These are phyloP conservation scores for Cuculus canorus DNA, from an alignment of 2,797 vertebrate species.

Conservation along the genomic window DNA sequence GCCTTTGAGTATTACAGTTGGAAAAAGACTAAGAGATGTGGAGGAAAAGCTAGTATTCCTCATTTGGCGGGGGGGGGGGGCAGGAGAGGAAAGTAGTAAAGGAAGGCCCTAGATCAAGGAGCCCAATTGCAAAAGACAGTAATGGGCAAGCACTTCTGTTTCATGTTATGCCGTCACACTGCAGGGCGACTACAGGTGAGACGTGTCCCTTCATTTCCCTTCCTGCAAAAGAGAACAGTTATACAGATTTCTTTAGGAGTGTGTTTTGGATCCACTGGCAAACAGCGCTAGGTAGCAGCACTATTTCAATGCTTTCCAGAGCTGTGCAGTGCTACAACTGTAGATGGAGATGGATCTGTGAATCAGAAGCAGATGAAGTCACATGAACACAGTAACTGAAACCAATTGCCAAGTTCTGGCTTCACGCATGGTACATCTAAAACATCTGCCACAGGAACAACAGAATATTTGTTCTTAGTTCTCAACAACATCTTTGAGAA, in stretches of 20 bases:
- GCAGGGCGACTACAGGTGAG: neutral
- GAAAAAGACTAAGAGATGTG: neutral
- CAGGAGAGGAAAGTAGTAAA: neutral
- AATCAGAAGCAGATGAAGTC: neutral
- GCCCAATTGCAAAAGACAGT: neutral
- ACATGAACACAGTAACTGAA: neutral
- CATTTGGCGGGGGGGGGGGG: accelerated
- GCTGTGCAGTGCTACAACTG: neutral
- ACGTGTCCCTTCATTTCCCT: neutral
- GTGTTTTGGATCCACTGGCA: neutral
- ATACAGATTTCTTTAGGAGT: accelerated
- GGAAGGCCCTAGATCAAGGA: neutral
- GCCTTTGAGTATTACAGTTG: neutral
- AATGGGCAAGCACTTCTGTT: neutral
- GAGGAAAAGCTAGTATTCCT: neutral
- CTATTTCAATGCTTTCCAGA: neutral
- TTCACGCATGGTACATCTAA: neutral
- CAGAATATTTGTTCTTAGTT: neutral
- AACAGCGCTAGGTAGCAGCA: neutral
- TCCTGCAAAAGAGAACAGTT: neutral
- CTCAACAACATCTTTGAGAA: neutral
- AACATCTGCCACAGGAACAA: neutral
- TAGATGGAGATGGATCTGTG: neutral
- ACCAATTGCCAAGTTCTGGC: neutral
- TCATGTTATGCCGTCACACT: neutral